phyloP scores from a whole-genome alignment of 2,888 invertebrate species.

The Hyposoter dolosus region DNA sequence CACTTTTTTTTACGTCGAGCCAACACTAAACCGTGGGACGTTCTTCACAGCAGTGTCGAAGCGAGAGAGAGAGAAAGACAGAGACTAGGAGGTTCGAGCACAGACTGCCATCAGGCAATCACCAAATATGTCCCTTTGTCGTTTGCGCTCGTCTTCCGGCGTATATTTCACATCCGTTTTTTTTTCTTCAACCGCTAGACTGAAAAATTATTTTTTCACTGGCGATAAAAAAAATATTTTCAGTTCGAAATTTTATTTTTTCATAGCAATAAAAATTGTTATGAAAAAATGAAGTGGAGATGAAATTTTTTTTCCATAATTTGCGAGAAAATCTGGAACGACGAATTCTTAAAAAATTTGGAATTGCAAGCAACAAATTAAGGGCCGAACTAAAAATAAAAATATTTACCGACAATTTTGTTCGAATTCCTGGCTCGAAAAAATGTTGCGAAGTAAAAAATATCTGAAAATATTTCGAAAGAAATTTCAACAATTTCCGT shows the following conservation, averaged over 20 bases:
- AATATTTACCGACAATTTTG: not conserved
- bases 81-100: not conserved
- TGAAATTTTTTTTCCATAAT: not conserved
- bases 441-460: not conserved
- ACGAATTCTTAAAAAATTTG: not conserved
- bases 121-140: slow-evolving; percentile 76
- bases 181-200: not conserved
- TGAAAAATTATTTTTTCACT: not conserved
- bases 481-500: not conserved
- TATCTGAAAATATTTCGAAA: not conserved
- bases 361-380: not conserved
- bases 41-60: slow-evolving; percentile 29
- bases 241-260: not conserved
- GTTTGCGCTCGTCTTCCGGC: slow-evolving; percentile 66
- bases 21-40: slow-evolving; percentile 77
- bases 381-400: not conserved
- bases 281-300: not conserved
- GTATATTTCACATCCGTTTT: slow-evolving; percentile 69
- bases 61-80: slow-evolving; percentile 3
- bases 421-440: not conserved
- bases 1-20: slow-evolving; percentile 72
- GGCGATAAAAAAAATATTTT: not conserved
- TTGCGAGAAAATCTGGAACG: not conserved
- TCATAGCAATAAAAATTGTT: too few relatives aligned
- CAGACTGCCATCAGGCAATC: slow-evolving; percentile 59